Evolutionary conservation across 2,888 invertebrate genomes (phyloP).

Genomic region (Paralinhomoeus sp.): DNA sequence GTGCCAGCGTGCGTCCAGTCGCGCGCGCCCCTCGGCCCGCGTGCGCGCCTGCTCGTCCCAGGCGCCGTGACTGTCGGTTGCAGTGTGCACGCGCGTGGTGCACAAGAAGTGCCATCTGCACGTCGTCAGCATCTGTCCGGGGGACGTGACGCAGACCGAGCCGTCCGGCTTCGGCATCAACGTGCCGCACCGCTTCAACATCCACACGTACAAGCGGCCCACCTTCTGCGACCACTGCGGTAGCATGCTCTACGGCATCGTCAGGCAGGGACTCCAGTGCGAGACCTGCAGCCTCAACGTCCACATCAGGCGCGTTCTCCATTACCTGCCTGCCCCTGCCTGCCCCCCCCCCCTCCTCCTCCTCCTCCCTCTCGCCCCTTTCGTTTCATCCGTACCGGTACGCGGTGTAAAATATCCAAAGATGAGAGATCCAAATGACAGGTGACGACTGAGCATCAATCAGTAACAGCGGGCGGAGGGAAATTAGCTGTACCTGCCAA

Average conservation of each 20-base stretch:
- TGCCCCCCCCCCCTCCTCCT: too few species aligned
- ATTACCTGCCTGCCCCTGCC: too few species aligned
- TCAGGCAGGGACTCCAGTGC: conserved; percentile 71
- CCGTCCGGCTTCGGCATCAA: conserved; percentile 70
- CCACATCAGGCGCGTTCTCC: too few species aligned
- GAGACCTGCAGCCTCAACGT: conserved; percentile 76
- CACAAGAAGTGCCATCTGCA: conserved; percentile 93
- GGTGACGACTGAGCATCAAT: neutral
- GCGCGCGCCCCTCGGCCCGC: too few species aligned
- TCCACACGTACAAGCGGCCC: conserved; percentile 88
- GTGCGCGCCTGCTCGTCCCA: too few species aligned
- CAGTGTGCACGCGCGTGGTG: conserved; percentile 95
- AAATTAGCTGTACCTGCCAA: too few species aligned
- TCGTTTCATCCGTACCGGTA: too few species aligned
- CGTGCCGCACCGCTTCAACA: conserved; percentile 74
- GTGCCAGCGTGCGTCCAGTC: conserved; percentile 32
- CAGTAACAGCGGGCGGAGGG: too few species aligned
- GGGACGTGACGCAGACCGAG: conserved; percentile 25
- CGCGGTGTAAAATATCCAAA: too few species aligned
- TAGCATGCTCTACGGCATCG: conserved; percentile 78
- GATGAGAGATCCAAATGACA: too few species aligned
- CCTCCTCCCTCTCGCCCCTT: too few species aligned
- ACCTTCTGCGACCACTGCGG: conserved; percentile 99
- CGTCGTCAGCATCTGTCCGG: conserved; percentile 94
- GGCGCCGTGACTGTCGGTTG: too few species aligned